phyloP scores from a whole-genome alignment of 2,797 vertebrate species.

The Arrhamphus sclerolepis region DNA sequence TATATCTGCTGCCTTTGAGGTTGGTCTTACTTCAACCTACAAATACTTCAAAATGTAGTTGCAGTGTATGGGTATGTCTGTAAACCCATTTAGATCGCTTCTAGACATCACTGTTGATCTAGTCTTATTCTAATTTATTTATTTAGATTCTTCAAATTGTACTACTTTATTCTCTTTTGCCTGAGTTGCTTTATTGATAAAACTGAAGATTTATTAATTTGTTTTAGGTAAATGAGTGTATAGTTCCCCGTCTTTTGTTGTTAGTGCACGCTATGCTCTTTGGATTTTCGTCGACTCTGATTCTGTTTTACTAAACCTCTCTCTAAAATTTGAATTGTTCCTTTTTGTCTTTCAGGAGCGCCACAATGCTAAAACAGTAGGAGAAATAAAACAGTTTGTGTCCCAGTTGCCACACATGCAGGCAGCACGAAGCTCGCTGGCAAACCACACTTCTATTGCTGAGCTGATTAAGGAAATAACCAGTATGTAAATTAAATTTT shows the following conservation, averaged over 20 bases:
- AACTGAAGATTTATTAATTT: no score
- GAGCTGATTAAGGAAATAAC: slow-evolving; percentile 98
- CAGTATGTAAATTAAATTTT: slow-evolving; percentile 78
- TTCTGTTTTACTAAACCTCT: neutral
- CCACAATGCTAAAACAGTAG: slow-evolving; percentile 96
- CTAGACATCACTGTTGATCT: slow-evolving; percentile 18
- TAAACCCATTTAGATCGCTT: slow-evolving; percentile 5
- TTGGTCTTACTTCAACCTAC: slow-evolving; percentile 56
- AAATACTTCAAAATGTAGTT: neutral
- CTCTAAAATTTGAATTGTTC: neutral
- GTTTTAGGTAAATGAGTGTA: no score
- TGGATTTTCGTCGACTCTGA: neutral
- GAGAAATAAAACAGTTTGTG: slow-evolving; percentile 99
- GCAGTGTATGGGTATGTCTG: no score
- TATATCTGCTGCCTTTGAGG: slow-evolving; percentile 98
- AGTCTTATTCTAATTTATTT: slow-evolving; percentile 34
- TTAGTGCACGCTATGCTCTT: neutral
- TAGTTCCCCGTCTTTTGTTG: no score
- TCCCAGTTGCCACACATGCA: slow-evolving; percentile 99
- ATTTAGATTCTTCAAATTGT: no score
- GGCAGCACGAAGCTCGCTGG: slow-evolving; percentile 93
- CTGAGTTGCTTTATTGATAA: no score
- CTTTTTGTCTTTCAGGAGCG: slow-evolving; percentile 83
- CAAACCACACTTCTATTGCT: slow-evolving; percentile 97
- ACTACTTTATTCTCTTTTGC: no score